Evolutionary conservation across 2,888 invertebrate genomes (phyloP), one percentile per base, ranked within the genome.

Genomic region (Sphecodes monilicornis): DNA sequence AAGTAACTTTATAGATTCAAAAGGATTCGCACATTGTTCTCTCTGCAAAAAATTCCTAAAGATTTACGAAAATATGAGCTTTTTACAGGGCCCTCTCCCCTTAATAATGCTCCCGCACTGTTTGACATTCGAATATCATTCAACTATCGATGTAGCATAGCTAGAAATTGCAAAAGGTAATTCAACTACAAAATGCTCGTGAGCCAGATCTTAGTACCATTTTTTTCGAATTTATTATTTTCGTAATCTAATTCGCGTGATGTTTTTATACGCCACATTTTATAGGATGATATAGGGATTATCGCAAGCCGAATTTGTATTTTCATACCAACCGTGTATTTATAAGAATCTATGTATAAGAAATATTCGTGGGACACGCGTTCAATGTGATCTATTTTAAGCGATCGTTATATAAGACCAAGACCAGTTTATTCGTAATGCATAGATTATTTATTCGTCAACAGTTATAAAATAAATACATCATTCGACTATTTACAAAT

Each of bases 391-490:
- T 71, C 26, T 76, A 76, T 54, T 80, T 73, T 46, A 13, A 60
- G 26, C 36, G n/a, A 26, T 46, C 18, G 32, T 80, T 83, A 76
- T 22, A 16, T 72, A 80, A 80, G 29, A 66, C 46, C 32, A 16
- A 75, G 29, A 8, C 22, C 39, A 32, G 32, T 43, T 60, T n/a
- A 16, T 77, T 69, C 57, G 22, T 69, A 74, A 84, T 74, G 39
- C 41, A 39, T 77, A 80, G 29, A 80, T 50, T 69, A 36, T 85
- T 78, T 76, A 84, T 84, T 85, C 64, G 13, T 78, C 78, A 85
- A 85, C 84, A 85, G 46, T 84, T 80, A 85, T 77, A 84, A 85
- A 84, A 84, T 69, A 50, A 66, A 85, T 80, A 77, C 77, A 80
- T 76, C 43, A 36, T 80, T 73, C 26, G 13, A 18, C 60, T 85